phyloP scores from a whole-genome alignment of 2,113 vertebrate species.

The Petromus typicus region DNA sequence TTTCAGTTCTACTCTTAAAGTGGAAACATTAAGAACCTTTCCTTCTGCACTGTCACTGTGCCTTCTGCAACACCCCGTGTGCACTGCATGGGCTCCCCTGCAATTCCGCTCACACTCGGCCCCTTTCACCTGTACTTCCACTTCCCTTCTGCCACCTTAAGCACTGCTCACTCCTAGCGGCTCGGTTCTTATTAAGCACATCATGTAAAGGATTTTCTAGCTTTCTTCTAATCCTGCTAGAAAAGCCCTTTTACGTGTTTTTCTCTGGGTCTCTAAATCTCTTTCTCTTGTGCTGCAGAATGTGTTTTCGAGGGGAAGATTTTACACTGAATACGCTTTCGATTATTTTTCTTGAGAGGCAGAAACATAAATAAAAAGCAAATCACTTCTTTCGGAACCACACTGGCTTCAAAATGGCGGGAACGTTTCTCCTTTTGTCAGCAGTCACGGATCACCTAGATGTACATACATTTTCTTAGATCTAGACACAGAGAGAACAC shows the following conservation, averaged over 20 bases:
- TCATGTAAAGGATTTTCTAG: neutral
- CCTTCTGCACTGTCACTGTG: neutral
- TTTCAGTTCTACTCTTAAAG: neutral
- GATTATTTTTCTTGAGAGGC: neutral
- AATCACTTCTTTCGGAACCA: neutral
- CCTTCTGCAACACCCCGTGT: neutral
- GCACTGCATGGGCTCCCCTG: too few relatives aligned
- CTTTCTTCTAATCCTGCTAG: neutral
- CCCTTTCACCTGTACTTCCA: neutral
- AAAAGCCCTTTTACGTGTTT: neutral
- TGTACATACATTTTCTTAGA: neutral
- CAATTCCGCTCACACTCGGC: neutral
- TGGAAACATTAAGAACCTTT: neutral
- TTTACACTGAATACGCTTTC: neutral
- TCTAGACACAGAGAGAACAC: neutral
- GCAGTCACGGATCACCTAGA: neutral
- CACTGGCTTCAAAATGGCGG: neutral
- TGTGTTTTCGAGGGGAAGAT: neutral
- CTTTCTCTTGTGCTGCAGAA: neutral
- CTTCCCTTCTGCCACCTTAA: neutral
- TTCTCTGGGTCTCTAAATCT: neutral
- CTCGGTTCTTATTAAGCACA: neutral
- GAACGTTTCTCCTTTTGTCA: neutral
- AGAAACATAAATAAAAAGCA: neutral
- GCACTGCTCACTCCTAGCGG: neutral